Percentiles rank a stretch among this genome's conserved stretches.
Evolutionary conservation across 2,797 vertebrate species (phyloP).

Genomic region (Rallus crepitans): DNA sequence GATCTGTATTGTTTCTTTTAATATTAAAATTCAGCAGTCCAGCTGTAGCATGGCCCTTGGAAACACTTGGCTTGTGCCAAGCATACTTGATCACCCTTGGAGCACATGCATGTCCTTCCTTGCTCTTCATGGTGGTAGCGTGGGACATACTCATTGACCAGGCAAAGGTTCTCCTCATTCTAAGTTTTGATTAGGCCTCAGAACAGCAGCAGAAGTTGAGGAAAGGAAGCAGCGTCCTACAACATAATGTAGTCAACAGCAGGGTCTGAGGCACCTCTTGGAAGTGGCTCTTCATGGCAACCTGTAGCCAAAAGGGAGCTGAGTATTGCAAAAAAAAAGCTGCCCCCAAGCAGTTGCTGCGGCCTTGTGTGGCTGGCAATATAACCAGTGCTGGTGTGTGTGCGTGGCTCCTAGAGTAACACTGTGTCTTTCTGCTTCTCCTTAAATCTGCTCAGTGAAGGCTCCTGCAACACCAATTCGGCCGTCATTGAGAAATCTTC

Average conservation of each 20-base stretch:
- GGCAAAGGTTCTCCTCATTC: not conserved
- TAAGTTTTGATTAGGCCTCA: not conserved
- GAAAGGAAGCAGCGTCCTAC: not conserved
- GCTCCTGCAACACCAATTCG: not conserved
- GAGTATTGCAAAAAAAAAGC: not conserved
- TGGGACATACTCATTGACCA: not conserved
- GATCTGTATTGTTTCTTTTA: not conserved
- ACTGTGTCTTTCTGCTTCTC: not conserved
- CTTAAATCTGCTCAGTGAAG: not conserved
- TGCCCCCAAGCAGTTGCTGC: not conserved
- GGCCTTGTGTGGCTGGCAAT: rapidly evolving
- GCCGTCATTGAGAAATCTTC: not conserved
- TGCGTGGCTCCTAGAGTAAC: not conserved
- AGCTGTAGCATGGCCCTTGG: not conserved
- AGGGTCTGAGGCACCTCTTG: not conserved
- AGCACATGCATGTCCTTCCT: rapidly evolving
- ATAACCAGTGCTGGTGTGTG: rapidly evolving
- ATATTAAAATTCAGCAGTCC: not conserved
- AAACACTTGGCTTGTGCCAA: not conserved
- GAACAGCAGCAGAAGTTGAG: not conserved
- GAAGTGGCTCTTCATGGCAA: not conserved
- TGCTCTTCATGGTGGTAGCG: not conserved
- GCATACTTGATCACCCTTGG: not conserved
- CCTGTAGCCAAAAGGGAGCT: not conserved
- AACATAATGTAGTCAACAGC: rapidly evolving